Conservation (phyloP, 2,113 vertebrate genomes). For the Cettia cetti region DNA sequence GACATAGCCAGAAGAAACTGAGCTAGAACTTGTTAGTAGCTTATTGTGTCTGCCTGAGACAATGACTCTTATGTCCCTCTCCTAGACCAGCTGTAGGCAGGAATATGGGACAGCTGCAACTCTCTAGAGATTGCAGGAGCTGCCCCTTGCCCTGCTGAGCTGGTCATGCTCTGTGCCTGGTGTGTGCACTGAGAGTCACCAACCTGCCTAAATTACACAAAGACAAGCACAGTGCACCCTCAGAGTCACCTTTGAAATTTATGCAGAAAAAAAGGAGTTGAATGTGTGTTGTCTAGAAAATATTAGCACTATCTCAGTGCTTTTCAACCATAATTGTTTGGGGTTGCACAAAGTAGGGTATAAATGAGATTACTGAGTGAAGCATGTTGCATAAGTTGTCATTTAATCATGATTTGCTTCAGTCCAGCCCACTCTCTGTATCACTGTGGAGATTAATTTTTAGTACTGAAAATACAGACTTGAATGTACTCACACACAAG, state of each 20-base stretch:
- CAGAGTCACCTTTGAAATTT: not conserved
- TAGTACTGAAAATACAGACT: not conserved
- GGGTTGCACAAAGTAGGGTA: not conserved
- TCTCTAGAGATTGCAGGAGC: not conserved
- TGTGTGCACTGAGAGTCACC: not conserved
- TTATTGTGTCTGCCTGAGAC: not conserved
- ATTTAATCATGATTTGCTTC: not conserved
- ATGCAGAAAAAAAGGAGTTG: not conserved
- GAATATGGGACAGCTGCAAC: accelerated
- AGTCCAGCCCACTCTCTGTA: not conserved
- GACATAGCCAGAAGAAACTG: not conserved
- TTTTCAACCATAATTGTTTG: not conserved
- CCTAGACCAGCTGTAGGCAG: not conserved
- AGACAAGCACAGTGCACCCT: not conserved
- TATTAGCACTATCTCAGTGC: not conserved
- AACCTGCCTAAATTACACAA: not conserved
- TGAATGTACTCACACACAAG: not conserved
- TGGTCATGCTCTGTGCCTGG: not conserved
- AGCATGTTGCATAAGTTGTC: not conserved
- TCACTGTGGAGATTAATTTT: not conserved
- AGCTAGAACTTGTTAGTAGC: not conserved
- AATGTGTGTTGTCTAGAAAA: not conserved
- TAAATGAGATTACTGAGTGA: not conserved
- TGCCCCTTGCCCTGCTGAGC: not conserved
- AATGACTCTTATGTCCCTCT: not conserved